Evolutionary conservation across 2,797 vertebrate genomes (phyloP).

Genomic region (Poeciliopsis paucimaculata): DNA sequence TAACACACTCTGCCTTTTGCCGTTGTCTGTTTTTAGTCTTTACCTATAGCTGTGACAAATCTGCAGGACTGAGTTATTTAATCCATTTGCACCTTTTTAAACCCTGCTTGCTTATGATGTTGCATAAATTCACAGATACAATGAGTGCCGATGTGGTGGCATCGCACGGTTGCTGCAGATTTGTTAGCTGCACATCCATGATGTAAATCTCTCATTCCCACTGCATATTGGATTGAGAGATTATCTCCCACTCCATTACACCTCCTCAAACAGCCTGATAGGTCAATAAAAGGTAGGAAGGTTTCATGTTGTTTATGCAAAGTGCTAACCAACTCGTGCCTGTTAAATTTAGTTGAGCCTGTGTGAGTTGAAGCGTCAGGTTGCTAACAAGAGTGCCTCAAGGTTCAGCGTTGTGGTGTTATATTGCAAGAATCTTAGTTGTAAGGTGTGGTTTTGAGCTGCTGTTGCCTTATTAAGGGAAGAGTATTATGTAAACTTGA

Average conservation of each 20-base stretch:
- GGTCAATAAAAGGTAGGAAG: not conserved
- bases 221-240: not conserved
- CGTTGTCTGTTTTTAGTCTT: constrained; percentile 9
- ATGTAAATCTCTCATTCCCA: not conserved
- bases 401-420: not conserved
- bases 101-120: not conserved
- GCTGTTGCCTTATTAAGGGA: not conserved
- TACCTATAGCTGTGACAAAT: not conserved
- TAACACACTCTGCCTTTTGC: constrained; percentile 2
- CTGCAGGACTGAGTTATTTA: not conserved
- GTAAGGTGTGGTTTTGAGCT: not conserved
- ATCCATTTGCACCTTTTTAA: not conserved
- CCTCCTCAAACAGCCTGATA: not conserved
- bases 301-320: not conserved
- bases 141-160: not conserved
- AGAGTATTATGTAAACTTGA: too few species aligned
- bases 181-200: not conserved
- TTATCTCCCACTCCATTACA: not conserved
- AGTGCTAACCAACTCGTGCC: not conserved
- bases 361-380: not conserved
- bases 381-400: not conserved
- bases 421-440: not conserved
- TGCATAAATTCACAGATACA: not conserved
- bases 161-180: not conserved
- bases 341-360: not conserved